A percentile compares a stretch with the other conserved stretches of the same genome.
phyloP scores from a whole-genome alignment of 2,113 vertebrate species.

The Eulemur rufifrons region DNA sequence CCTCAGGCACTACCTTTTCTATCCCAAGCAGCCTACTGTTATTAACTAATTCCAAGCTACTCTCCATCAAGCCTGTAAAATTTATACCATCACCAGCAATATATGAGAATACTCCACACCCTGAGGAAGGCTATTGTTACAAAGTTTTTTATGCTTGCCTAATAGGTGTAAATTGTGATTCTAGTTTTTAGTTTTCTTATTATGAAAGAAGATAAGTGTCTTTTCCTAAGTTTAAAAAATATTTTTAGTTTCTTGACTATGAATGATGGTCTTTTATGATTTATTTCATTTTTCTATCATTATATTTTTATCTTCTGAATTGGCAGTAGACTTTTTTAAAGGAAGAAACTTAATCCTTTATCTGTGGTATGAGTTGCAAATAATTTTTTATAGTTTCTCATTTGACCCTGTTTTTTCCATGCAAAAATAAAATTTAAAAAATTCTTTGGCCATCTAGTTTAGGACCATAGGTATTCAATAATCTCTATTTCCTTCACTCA shows the following conservation, averaged over 20 bases:
- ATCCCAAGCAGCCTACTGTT: neutral
- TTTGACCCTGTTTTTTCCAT: neutral
- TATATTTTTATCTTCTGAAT: conserved; percentile 29
- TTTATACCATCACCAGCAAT: neutral
- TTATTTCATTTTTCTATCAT: neutral
- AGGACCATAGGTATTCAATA: neutral
- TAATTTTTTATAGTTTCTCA: conserved; percentile 14
- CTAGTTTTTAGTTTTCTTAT: neutral
- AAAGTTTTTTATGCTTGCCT: neutral
- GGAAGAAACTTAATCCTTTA: neutral
- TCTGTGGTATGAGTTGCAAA: neutral
- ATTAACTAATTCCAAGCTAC: neutral
- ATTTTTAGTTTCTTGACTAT: neutral
- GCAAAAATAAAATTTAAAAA: neutral
- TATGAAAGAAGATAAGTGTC: neutral
- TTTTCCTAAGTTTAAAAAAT: conserved; percentile 15
- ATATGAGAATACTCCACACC: neutral
- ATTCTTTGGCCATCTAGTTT: neutral
- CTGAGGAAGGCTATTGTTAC: neutral
- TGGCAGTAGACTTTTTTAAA: neutral
- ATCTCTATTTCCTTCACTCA: neutral
- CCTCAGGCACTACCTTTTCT: neutral
- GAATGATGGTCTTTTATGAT: neutral
- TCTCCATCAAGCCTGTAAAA: neutral
- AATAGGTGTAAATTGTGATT: neutral